Base-by-base conservation (phyloP, 2,113 vertebrate species). In the Centropristis striata region DNA sequence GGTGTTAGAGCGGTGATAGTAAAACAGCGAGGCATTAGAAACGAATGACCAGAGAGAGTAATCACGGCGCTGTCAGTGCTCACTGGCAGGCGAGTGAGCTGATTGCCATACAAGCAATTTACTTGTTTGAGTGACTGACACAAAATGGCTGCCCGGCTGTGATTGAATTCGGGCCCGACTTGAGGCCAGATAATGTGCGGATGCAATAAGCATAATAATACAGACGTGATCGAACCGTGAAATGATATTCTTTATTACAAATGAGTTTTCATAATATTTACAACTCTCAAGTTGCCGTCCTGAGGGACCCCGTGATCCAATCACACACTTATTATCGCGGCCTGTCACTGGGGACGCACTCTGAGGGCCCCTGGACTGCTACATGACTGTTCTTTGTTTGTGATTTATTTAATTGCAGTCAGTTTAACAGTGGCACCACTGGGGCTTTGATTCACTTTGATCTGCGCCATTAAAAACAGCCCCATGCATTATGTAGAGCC, bases 381-480 rank as follows among this genome's bases (percentile, higher is more conserved):
- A 20, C 77, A 64, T 55, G 55, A 23, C 69, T 59, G 25, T 53
- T 84, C 78, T 90, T 86, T 89, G 77, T 90, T 91, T 81, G 71
- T 88, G 81, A 84, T 88, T 89, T 83, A 85, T 88, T 80, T 83
- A 90, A 86, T 85, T 86, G 74, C 69, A 77, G 75, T 79, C 73
- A 71, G 78, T 86, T 91, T 83, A 88, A 84, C 49, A 78, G 73
- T 80, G 54, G 75, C 75, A 84, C 86, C 87, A 55, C 49, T 71
- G 83, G 78, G 86, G 53, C 39, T 73, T 66, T 55, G 80, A 66
- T 80, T 78, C 53, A 58, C 80, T 94, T 91, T 94, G 84, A 93
- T 93, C 89, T 83, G 37, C 20, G 0, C 69, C 82, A 76, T 89
- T 89, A 79, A 89, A 90, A 92, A 84, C 91, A 88, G 66, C 69